Evolutionary conservation across 2,888 invertebrate species (phyloP), one percentile per base, ranked within the genome.

Genomic region (Allolobophora icterica): DNA sequence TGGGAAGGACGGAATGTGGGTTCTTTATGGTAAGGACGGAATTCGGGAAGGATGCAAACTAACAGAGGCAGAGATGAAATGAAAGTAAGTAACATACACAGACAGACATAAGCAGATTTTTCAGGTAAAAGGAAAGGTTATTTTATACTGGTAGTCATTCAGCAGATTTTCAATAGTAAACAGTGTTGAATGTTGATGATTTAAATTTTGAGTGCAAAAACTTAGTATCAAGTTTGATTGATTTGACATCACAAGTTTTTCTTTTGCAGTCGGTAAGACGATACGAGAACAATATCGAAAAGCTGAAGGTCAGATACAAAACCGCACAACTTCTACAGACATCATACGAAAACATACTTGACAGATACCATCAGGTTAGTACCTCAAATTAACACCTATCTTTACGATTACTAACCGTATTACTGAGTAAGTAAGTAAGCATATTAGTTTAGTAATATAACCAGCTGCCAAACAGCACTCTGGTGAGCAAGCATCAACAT

Each of bases 301-400:
- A 87, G 21, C 87, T 87, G 87, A 87, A 35, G 87, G 87, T 38
- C 24, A 34, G 17, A 24, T 38, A 24, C 24, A 33, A 35, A 24
- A 87, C 87, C 0, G 87, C 87, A 24, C 87, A 87, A 24, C 38
- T 35, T 24, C 87, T 87, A 8, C 30, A 87, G n/a, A 38, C 38
- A 35, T 87, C 87, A 8, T 87, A 87, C 87, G 19, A 34, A 0
- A 87, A 87, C 35, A 87, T 87, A 87, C 87, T 87, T 87, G 87
- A 87, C 87, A 87, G 38, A 38, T 87, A 87, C 87, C 87, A 87
- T 34, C 13, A 87, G 87, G 87, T 35, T 24, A 24, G 34, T 87
- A n/a, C 38, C 52, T 52, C 52, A 30, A 71, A 71, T 3, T 15
- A 52, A 21, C 1, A 52, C 24, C 24, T 24, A 52, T 24, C 21